phyloP scores from a whole-genome alignment of 2,888 invertebrate genomes.

The Thelaira solivaga region DNA sequence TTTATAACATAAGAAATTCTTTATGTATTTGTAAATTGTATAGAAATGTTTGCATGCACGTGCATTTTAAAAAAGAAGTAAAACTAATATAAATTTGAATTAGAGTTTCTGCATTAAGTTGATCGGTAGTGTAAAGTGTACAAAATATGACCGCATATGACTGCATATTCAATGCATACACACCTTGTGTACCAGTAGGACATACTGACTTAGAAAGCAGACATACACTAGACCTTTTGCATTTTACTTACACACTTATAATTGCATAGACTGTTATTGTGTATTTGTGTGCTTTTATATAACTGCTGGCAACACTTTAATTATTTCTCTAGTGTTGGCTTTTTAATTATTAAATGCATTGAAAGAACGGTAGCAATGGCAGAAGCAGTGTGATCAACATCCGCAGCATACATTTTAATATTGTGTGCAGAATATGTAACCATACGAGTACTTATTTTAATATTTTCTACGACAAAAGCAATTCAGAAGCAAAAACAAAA shows the following conservation, averaged over 20 bases:
- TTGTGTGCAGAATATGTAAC: too few relatives aligned
- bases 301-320: constrained; percentile 73
- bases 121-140: too few relatives aligned
- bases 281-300: constrained; percentile 19
- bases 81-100: too few relatives aligned
- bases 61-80: too few relatives aligned
- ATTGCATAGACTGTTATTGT: neutral
- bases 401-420: neutral
- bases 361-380: constrained; percentile 6
- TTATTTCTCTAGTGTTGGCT: constrained; percentile 73
- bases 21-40: too few relatives aligned
- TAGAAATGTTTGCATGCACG: too few relatives aligned
- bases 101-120: too few relatives aligned
- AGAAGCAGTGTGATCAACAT: neutral
- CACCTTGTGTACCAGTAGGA: too few relatives aligned
- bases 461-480: constrained; percentile 5
- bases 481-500: constrained; percentile 10
- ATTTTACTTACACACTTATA: neutral
- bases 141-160: neutral
- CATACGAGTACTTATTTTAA: neutral
- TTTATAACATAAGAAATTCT: too few relatives aligned
- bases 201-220: constrained; percentile 23
- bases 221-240: constrained; percentile 42
- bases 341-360: constrained; percentile 74
- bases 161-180: too few relatives aligned